Base-by-base conservation (phyloP, 2,113 vertebrate species). In the Fulica atra region DNA sequence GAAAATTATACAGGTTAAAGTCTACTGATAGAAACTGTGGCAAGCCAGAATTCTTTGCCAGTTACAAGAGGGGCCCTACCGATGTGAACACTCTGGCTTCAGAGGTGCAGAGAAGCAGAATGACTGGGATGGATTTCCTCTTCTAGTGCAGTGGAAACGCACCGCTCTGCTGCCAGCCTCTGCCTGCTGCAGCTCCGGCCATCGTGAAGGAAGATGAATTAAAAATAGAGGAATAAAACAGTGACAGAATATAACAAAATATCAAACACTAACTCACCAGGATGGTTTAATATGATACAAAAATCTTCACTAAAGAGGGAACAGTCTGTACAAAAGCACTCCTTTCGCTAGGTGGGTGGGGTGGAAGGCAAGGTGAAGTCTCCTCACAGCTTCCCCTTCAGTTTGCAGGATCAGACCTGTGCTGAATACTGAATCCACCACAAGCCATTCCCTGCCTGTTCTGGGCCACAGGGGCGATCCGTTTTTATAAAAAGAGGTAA, bases 201-300 rank as follows among this genome's bases (percentile, higher is more conserved):
- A 88, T 98, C 16, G 5, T 96, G 33, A 98, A 98, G 17, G 98
- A 98, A 14, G 97, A 98, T 20, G 97, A 98, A 20, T 40, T 98
- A 68, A 65, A 97, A 56, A 99, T 98, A 76, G 98, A 99, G 85
- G 98, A 99, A 71, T 99, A 98, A 71, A 97, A 97, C 70, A 99
- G 98, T 66, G 98, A 99, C 63, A 98, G 82, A 94, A 66, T 60
- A 2, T 91, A 97, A 76, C 23, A 60, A 66, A 78, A 48, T 33
- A 16, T 6, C 35, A 53, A 29, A 17, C 26, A 26, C n/a, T 40
- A 23, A 7, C 64, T 80, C 70, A 66, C 16, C 51, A 54, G 54
- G 92, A 78, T 16, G 36, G 36, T 60, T 57, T 73, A 28, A 46
- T 38, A 65, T 5, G 29, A 14, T 56, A 26, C 36, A 29, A 51